Evolutionary conservation across 2,888 invertebrate species (phyloP).

Genomic region (Clitarchus hookeri): DNA sequence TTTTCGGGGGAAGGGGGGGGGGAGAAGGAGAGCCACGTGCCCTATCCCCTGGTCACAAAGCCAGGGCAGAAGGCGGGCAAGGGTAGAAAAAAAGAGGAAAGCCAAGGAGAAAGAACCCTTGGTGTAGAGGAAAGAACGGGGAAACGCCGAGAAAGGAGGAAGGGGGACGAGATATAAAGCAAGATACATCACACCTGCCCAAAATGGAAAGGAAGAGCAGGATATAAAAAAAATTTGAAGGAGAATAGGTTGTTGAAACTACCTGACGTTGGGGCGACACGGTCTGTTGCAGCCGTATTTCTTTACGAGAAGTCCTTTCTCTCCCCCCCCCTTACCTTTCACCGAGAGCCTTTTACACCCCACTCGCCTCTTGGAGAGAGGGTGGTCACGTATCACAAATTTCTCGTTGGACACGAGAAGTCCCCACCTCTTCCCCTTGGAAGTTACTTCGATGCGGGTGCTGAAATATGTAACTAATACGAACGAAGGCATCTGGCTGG

Average conservation of each 20-base stretch:
- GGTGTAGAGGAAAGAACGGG: neutral
- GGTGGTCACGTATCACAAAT: conserved; percentile 14
- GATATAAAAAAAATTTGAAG: neutral
- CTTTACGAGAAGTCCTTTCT: neutral
- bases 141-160: neutral
- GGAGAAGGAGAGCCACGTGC: neutral
- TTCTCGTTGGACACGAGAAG: neutral
- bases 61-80: neutral
- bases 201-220: neutral
- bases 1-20: neutral
- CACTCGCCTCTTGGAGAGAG: neutral
- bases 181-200: neutral
- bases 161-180: neutral
- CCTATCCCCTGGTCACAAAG: neutral
- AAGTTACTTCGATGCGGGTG: too few species aligned
- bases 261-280: neutral
- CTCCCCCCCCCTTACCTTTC: neutral
- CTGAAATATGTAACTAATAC: too few species aligned
- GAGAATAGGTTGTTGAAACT: conserved; percentile 14
- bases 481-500: too few species aligned
- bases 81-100: neutral
- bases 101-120: neutral
- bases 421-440: too few species aligned
- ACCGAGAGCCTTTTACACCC: too few species aligned
- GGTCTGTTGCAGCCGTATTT: conserved; percentile 2